Evolutionary conservation across 2,113 vertebrate genomes (phyloP), one percentile per base, ranked within the genome.

Genomic region (Rhabdomys dilectus): DNA sequence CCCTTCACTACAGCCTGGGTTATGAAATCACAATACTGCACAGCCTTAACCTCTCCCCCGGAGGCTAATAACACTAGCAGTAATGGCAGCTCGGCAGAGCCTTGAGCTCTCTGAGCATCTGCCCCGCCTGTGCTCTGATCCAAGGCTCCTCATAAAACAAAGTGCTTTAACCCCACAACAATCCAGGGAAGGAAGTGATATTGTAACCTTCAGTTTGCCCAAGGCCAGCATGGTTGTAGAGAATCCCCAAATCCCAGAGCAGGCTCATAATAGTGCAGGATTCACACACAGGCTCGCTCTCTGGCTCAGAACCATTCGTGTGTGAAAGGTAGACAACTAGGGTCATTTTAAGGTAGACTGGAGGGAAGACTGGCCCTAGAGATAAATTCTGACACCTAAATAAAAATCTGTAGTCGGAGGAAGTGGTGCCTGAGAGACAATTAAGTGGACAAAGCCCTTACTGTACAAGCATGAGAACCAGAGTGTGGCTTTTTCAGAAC

Each of bases 1-100:
- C 64, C 51, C 95, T 51, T 73, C 42, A 58, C 60, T 58, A 22
- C 0, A 17, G n/a, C 66, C 22, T 3, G 29, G 73, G n/a, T 51
- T 95, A 93, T 93, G 82, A 95, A 94, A 87, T 15, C 76, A 81
- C 77, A 82, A 51, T 10, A 39, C 39, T 31, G 58, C 5, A 34
- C 64, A 64, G 72, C 39, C 94, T 78, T 85, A 29, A 48, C 58
- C 48, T n/a, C 24, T 78, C 75, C 81, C 7, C 42, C n/a, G 5
- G 80, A 88, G 75, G 45, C 72, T 72, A 89, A 60, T 64, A 42
- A 73, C 45, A 85, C 62, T 8, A 77, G 78, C 31, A 58, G 21
- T 26, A 62, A 82, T 26, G 70, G 88, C 36, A 15, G 62, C 76
- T 53, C 19, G 2, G 24, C 77, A 77, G 77, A 42, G 7, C 29